Conservation (phyloP, 2,113 vertebrate species). For the Chloebia gouldiae region DNA sequence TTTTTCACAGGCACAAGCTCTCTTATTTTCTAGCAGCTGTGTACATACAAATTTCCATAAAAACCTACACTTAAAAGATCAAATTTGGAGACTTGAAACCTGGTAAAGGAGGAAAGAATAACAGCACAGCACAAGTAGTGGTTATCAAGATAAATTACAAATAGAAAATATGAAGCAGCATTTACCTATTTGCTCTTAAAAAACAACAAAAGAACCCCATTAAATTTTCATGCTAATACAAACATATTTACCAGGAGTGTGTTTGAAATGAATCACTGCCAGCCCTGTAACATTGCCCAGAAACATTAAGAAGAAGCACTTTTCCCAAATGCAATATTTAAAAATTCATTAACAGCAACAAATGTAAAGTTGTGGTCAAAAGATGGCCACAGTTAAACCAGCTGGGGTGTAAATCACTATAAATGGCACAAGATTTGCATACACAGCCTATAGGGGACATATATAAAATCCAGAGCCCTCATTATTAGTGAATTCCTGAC, state of each 20-base stretch:
- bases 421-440: background rate
- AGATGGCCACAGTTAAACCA: background rate
- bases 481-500: background rate
- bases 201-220: background rate
- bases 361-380: background rate
- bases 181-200: background rate
- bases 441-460: background rate
- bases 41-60: background rate
- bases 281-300: background rate
- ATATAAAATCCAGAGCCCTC: background rate
- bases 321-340: background rate
- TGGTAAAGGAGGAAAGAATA: background rate
- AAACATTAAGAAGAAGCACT: background rate
- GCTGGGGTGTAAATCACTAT: background rate
- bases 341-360: background rate
- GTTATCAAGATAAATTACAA: background rate
- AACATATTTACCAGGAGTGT: background rate
- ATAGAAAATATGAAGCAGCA: background rate
- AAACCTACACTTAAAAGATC: background rate
- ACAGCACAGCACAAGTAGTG: background rate
- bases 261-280: background rate
- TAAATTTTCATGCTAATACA: background rate
- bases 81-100: background rate
- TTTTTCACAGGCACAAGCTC: background rate
- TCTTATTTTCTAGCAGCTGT: constrained; percentile 24